Base-by-base conservation (phyloP, 2,797 vertebrate genomes). In the Apogon talboti region DNA sequence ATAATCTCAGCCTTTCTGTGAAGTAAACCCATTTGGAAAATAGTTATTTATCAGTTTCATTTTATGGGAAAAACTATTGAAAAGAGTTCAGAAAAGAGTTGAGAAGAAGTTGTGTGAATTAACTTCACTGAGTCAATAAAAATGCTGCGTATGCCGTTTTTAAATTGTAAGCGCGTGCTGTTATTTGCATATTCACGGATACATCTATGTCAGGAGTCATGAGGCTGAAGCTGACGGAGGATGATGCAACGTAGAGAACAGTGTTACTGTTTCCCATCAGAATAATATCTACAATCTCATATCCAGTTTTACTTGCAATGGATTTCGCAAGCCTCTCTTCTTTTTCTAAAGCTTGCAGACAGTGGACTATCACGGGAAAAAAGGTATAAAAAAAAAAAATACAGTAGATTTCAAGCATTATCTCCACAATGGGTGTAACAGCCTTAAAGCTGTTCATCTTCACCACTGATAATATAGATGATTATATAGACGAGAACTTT, bases 171-270 rank as follows among this genome's bases (percentile, higher is more conserved):
- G 6, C 33, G 21, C 12, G 11, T 16, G 9, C n/a, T 64, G 57
- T 63, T 35, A 52, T 74, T 53, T 60, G 54, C 51, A 37, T 53
- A 58, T 35, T 53, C 33, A 33, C 33, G 21, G 49, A 68, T 8
- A 54, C 15, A 7, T 15, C 33, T 42, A 15, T 53, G 58, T 54
- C 57, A 65, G 41, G 43, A 43, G 37, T 51, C 33, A 59, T 41
- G 19, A 53, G 6, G 45, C 0, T 41, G 42, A 67, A 47, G 19
- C 50, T 57, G 33, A 41, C 19, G 18, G 55, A 47, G 61, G 46
- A 46, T 80, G 60, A 72, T 55, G 69, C 55, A 61, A 55, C 0
- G 0, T 2, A 41, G 35, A 33, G 18, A 52, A 54, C 40, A 7
- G 0, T n/a, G 38, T 19, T 13, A 14, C 38, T 33, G 5, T 44